Evolutionary conservation across 2,888 invertebrate genomes (phyloP).

Genomic region (Lasioglossum villosulum): DNA sequence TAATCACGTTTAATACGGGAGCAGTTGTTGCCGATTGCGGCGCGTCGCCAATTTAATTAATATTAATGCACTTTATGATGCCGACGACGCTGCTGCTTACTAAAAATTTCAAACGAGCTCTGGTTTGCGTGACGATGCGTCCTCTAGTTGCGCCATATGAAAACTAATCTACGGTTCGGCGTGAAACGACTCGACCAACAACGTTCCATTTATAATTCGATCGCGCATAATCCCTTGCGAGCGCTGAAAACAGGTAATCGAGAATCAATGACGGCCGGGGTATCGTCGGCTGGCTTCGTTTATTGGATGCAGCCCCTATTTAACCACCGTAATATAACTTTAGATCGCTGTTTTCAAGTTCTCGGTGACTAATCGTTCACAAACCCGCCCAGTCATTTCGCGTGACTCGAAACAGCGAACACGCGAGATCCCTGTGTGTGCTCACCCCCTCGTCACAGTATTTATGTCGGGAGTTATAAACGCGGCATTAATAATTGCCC

Average conservation of each 20-base stretch:
- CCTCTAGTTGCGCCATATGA: background rate
- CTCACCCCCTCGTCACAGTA: conserved; percentile 19
- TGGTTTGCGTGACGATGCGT: background rate
- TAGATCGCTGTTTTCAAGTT: conserved; percentile 29
- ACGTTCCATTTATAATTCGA: background rate
- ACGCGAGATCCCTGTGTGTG: background rate
- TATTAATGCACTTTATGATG: background rate
- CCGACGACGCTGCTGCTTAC: background rate
- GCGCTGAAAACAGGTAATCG: background rate
- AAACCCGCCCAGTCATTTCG: conserved; percentile 36
- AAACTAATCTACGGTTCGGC: background rate
- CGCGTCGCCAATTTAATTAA: background rate
- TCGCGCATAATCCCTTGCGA: background rate
- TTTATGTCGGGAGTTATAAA: conserved; percentile 55
- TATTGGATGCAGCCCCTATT: background rate
- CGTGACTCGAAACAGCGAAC: conserved; percentile 19
- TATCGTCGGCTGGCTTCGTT: background rate
- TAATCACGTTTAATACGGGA: background rate
- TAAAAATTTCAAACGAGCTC: background rate
- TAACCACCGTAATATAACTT: conserved; percentile 20
- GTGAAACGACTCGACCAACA: background rate
- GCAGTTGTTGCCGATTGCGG: background rate
- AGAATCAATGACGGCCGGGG: background rate
- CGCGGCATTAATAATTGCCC: conserved; percentile 60
- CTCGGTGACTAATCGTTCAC: conserved; percentile 31